A percentile compares a stretch with the other conserved stretches of the same genome.
These are phyloP conservation scores for Xiphophorus maculatus DNA, from an alignment of 2,113 vertebrate genomes.

Conservation along the genomic window DNA sequence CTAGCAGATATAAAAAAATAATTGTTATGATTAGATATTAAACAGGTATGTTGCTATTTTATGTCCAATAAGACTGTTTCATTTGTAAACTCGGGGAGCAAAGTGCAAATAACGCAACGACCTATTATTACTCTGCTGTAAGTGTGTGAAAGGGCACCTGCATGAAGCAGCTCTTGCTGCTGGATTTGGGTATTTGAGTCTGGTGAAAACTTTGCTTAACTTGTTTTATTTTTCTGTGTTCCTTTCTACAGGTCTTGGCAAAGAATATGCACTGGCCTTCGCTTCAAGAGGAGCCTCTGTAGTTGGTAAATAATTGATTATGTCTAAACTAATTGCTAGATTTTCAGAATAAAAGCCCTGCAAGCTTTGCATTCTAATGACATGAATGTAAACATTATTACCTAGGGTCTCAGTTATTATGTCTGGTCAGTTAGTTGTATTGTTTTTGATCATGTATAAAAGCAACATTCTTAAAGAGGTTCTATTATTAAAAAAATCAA, in stretches of 20 bases:
- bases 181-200: background rate
- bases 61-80: background rate
- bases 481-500: background rate
- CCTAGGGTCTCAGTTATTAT: no score
- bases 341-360: background rate
- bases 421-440: no score
- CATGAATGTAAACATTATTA: no score
- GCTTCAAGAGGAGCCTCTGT: constrained; percentile 94
- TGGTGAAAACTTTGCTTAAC: background rate
- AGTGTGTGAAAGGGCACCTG: constrained; percentile 62
- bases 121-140: background rate
- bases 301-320: constrained; percentile 83
- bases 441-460: no score
- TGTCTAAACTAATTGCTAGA: background rate
- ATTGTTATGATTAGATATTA: background rate
- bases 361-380: background rate
- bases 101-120: constrained; percentile 44
- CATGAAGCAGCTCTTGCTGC: background rate
- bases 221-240: constrained; percentile 13
- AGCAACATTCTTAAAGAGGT: background rate
- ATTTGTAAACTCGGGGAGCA: constrained; percentile 26
- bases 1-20: background rate
- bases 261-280: constrained; percentile 94
- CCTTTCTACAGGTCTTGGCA: constrained; percentile 86
- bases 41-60: background rate